Percentiles rank a stretch among this genome's conserved stretches.
These are phyloP conservation scores for Rhincodon typus DNA, from an alignment of 2,797 vertebrate species.

Conservation along the genomic window DNA sequence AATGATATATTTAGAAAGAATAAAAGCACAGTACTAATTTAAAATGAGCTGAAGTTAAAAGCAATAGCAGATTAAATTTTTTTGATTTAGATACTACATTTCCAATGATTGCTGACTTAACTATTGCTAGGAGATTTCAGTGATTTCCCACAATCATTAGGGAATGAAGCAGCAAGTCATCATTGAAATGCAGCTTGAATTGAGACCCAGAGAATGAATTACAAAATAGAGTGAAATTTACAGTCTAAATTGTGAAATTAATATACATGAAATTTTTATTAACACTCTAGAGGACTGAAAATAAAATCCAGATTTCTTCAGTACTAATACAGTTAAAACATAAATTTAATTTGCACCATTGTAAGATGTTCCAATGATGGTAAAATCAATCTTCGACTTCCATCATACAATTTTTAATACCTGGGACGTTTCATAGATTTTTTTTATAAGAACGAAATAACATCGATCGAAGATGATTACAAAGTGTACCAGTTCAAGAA, in stretches of 20 bases:
- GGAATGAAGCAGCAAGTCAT: not conserved
- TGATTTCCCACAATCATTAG: not conserved
- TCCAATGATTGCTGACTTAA: not conserved
- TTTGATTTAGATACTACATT: not conserved
- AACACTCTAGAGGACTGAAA: not conserved
- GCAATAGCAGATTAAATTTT: not conserved
- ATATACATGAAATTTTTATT: not conserved
- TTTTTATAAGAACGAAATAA: no score
- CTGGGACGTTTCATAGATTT: no score
- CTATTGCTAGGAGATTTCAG: not conserved
- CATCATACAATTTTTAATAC: no score
- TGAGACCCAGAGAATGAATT: not conserved
- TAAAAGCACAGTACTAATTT: not conserved
- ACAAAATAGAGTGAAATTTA: not conserved
- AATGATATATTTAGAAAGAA: not conserved
- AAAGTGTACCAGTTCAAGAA: no score
- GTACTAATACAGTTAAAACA: not conserved
- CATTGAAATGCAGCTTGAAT: not conserved
- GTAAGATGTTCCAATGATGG: not conserved
- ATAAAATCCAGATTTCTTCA: not conserved
- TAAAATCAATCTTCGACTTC: no score
- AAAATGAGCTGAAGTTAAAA: not conserved
- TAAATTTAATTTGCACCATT: conserved; percentile 12
- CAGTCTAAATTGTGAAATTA: not conserved
- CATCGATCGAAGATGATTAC: no score